Percentiles rank a stretch among this genome's conserved stretches.
Conservation (phyloP, 2,797 vertebrate species). For the Australoheros facetus region DNA sequence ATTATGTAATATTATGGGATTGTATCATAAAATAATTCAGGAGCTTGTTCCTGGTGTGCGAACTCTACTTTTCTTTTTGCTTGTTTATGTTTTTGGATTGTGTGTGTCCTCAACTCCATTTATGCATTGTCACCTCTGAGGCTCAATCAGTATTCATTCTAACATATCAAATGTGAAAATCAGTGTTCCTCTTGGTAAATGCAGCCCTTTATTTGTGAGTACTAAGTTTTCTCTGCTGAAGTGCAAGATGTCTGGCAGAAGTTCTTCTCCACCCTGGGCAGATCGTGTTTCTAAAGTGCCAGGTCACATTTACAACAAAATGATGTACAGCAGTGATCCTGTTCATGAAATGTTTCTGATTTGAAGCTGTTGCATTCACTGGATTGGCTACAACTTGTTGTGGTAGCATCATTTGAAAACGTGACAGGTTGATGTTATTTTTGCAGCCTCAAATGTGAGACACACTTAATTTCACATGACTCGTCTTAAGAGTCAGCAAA, state of each 20-base stretch:
- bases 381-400: background rate
- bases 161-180: background rate
- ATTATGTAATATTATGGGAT: too few species aligned
- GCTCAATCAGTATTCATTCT: background rate
- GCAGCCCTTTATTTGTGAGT: background rate
- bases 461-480: too few species aligned
- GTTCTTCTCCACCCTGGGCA: conserved; percentile 28
- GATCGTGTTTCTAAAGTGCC: background rate
- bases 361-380: background rate
- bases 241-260: conserved; percentile 38
- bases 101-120: too few species aligned
- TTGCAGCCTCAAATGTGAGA: background rate
- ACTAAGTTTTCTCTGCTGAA: background rate
- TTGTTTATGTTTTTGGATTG: too few species aligned
- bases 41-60: too few species aligned
- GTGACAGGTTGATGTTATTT: too few species aligned
- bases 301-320: background rate
- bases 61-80: too few species aligned
- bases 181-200: background rate
- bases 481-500: background rate
- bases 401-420: background rate
- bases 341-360: background rate
- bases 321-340: background rate
- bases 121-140: background rate
- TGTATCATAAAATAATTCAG: too few species aligned